phyloP scores from a whole-genome alignment of 2,113 vertebrate genomes.

The Loxodonta africana region DNA sequence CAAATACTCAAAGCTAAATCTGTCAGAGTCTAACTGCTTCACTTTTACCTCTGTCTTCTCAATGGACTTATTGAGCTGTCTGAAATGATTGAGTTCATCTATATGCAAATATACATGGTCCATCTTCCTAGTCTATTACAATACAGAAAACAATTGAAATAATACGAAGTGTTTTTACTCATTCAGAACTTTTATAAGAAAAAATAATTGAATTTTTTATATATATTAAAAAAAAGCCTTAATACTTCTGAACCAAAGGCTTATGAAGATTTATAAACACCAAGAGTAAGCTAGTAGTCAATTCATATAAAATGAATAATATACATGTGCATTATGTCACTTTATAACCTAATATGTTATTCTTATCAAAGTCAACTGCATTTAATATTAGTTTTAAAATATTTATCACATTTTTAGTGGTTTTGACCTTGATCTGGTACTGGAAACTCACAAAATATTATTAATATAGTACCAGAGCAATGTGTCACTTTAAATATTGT shows the following conservation, averaged over 20 bases:
- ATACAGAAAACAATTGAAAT: slow-evolving; percentile 44
- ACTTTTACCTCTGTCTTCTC: not conserved
- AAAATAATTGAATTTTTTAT: slow-evolving; percentile 49
- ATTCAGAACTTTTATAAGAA: slow-evolving; percentile 69
- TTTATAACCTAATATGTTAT: slow-evolving; percentile 26
- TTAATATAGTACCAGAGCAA: not conserved
- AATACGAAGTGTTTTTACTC: slow-evolving; percentile 8
- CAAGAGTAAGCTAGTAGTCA: not conserved
- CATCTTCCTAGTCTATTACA: slow-evolving; percentile 53
- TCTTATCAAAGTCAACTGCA: not conserved
- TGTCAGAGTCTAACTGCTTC: slow-evolving; percentile 5
- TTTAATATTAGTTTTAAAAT: slow-evolving; percentile 2
- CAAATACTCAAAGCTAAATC: slow-evolving; percentile 57
- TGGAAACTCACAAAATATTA: slow-evolving; percentile 24
- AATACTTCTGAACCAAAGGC: not conserved
- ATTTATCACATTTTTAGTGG: slow-evolving; percentile 42
- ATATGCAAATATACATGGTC: slow-evolving; percentile 53
- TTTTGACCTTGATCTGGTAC: not conserved
- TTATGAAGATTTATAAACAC: slow-evolving; percentile 40
- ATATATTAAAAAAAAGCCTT: slow-evolving; percentile 46
- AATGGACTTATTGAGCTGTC: not conserved
- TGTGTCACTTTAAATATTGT: not conserved
- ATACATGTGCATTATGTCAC: not conserved
- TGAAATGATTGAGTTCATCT: slow-evolving; percentile 78
- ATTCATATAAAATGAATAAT: slow-evolving; percentile 22